These are phyloP conservation scores for Hyperoplus immaculatus DNA, from an alignment of 2,797 vertebrate species.

Conservation along the genomic window DNA sequence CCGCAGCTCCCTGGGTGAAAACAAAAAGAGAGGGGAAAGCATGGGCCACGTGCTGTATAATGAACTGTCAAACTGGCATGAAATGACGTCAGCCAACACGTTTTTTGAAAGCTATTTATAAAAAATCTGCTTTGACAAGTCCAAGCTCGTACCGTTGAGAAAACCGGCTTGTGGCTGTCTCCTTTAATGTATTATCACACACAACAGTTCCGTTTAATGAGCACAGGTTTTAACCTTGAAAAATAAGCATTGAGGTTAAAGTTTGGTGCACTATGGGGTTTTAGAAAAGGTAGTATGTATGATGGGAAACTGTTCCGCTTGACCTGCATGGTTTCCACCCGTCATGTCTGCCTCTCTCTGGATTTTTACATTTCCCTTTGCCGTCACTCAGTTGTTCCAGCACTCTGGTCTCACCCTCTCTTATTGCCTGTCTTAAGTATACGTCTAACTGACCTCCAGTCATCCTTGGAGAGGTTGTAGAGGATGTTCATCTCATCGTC, in stretches of 20 bases:
- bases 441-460: conserved; percentile 92
- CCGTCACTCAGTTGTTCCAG: conserved; percentile 26
- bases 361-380: conserved; percentile 88
- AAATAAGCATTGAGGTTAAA: conserved; percentile 11
- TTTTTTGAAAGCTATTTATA: conserved; percentile 56
- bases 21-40: conserved; percentile 23
- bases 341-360: conserved; percentile 37
- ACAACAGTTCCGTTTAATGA: conserved; percentile 30
- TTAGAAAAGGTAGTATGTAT: conserved; percentile 3
- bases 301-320: conserved; percentile 5
- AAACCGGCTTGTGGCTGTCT: conserved; percentile 46
- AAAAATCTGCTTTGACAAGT: conserved; percentile 45
- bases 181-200: conserved; percentile 39
- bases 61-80: conserved; percentile 44
- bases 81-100: conserved; percentile 34
- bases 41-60: conserved; percentile 28
- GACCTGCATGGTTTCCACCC: conserved; percentile 15
- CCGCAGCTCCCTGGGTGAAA: conserved; percentile 91
- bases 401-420: not conserved
- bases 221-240: conserved; percentile 25
- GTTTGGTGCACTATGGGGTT: not conserved
- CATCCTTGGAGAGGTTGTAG: conserved; percentile 97
- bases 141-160: conserved; percentile 18
- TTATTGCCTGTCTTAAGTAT: conserved; percentile 4
- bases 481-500: conserved; percentile 99